These are phyloP conservation scores for Drosophila trapezifrons DNA, from an alignment of 1,140 invertebrate genomes.

Conservation along the genomic window DNA sequence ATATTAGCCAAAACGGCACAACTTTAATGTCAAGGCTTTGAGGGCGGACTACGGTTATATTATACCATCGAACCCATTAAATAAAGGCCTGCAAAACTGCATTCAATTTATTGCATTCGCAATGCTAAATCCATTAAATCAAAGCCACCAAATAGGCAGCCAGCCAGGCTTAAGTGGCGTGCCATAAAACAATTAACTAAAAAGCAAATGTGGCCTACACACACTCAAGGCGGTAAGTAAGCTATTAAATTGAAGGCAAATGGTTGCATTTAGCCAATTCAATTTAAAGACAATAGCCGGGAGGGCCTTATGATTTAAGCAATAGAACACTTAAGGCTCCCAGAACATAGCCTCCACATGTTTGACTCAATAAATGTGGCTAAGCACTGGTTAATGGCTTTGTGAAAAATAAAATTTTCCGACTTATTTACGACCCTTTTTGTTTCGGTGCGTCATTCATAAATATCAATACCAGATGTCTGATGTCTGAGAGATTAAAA, in stretches of 20 bases:
- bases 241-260: slow-evolving; percentile 38
- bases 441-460: slow-evolving; percentile 10
- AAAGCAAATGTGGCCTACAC: slow-evolving; percentile 46
- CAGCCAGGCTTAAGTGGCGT: slow-evolving; percentile 53
- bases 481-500: slow-evolving; percentile 2
- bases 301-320: slow-evolving; percentile 2
- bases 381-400: slow-evolving; percentile 1
- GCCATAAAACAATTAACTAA: slow-evolving; percentile 70
- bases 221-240: slow-evolving; percentile 43
- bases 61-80: slow-evolving; percentile 18
- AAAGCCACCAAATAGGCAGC: slow-evolving; percentile 23
- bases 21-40: slow-evolving; percentile 47
- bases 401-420: slow-evolving; percentile 1
- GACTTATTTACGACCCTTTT: slow-evolving; percentile 19
- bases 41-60: slow-evolving; percentile 11
- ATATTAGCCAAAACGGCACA: slow-evolving; percentile 25
- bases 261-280: slow-evolving; percentile 18
- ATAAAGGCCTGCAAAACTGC: slow-evolving; percentile 26
- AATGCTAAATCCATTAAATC: slow-evolving; percentile 72
- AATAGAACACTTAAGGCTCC: slow-evolving; percentile 21
- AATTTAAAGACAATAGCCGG: slow-evolving; percentile 29
- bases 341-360: slow-evolving; percentile 23
- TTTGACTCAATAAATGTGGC: no score
- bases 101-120: slow-evolving; percentile 50
- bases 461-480: not conserved